Evolutionary conservation across 2,113 vertebrate genomes (phyloP), one percentile per base, ranked within the genome.

Genomic region (Scomber colias): DNA sequence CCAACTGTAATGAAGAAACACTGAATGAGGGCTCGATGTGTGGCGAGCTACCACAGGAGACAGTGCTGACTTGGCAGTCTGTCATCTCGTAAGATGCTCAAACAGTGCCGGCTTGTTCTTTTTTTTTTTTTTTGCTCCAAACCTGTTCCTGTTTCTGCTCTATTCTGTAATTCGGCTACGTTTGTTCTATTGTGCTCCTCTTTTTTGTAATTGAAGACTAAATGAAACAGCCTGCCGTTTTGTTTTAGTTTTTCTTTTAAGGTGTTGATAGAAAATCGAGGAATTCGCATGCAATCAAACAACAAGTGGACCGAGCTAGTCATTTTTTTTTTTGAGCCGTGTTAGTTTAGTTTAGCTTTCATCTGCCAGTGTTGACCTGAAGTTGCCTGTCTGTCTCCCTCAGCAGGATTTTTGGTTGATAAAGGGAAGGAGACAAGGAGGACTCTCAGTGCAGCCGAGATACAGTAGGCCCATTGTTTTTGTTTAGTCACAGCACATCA

Each of bases 401-500:
- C 27, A 71, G 66, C 21, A 16, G 51, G 40, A 31, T 51, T 82
- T 75, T 46, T 75, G 27, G 27, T 71, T 87, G 31, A 71, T 61
- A 31, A 46, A 75, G 49, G 53, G 56, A 85, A 77, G 83, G 63
- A 89, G 74, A 82, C 51, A 21, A 75, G 76, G 60, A 73, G 65
- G 82, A 68, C 75, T 71, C 82, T 88, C 75, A 46, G 55, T 60
- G 68, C 51, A 71, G 56, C 68, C 48, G 44, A 71, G 57, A 78
- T 72, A 87, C 87, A 89, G 77, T 74, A 61, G 73, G 49, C 30
- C 83, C 82, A 80, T 90, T 90, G 84, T 90, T 77, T 81, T 86
- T 87, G 87, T 87, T 86, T 83, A 90, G 90, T 88, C 84, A 79
- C 81, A 83, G 88, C 69, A 82, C 64, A 82, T 88, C 71, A 67